These are phyloP conservation scores for Heliothis subflexa DNA, from an alignment of 1,140 invertebrate species.

Conservation along the genomic window DNA sequence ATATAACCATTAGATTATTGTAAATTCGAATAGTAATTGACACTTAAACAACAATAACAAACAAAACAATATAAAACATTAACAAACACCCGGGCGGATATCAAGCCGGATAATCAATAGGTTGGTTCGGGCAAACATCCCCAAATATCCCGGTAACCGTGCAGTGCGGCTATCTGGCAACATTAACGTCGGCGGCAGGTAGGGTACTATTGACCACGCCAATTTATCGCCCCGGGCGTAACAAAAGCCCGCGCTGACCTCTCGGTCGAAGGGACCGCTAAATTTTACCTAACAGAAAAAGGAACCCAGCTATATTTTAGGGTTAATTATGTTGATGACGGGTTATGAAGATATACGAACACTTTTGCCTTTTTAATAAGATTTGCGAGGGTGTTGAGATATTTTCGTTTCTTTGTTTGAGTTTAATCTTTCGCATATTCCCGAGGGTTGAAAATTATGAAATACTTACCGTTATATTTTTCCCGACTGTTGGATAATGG, in stretches of 20 bases:
- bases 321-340: conserved; percentile 34
- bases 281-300: conserved; percentile 42
- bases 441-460: neutral
- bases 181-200: conserved; percentile 45
- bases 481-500: neutral
- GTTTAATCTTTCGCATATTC: neutral
- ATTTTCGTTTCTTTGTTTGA: neutral
- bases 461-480: neutral
- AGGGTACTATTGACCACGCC: conserved; percentile 36
- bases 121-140: conserved; percentile 10
- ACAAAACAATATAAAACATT: neutral
- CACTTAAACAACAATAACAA: neutral
- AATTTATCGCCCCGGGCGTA: conserved; percentile 44
- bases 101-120: conserved; percentile 40
- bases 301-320: conserved; percentile 37
- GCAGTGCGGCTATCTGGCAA: conserved; percentile 23
- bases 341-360: conserved; percentile 26
- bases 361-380: neutral
- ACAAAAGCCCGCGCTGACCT: conserved; percentile 45
- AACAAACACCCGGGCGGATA: conserved; percentile 9
- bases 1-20: no score
- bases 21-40: no score
- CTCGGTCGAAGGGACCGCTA: conserved; percentile 47
- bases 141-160: conserved; percentile 2
- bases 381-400: neutral